phyloP scores from a whole-genome alignment of 2,888 invertebrate genomes.

The Diachrysia chrysitis region DNA sequence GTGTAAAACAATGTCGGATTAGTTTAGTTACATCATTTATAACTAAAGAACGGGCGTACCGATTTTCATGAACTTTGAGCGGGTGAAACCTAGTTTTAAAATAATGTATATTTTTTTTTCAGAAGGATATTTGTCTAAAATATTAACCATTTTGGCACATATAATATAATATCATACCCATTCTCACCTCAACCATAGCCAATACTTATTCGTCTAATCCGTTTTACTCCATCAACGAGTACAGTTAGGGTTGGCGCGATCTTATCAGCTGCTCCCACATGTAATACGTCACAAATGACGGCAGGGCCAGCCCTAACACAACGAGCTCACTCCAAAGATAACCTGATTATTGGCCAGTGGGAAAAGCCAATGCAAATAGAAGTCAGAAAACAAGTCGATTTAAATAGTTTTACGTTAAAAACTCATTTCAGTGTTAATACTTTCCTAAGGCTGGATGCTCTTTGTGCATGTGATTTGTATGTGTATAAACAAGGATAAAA shows the following conservation, averaged over 20 bases:
- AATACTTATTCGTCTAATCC: constrained; percentile 12
- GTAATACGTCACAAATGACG: constrained; percentile 21
- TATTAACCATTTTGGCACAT: too few species aligned
- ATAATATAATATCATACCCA: neutral
- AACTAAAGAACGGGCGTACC: too few species aligned
- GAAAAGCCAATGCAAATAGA: neutral
- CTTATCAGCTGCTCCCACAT: constrained; percentile 26
- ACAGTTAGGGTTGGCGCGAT: constrained; percentile 38
- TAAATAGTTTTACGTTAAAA: neutral
- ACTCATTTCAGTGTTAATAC: too few species aligned
- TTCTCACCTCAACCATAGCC: neutral
- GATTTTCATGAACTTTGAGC: too few species aligned
- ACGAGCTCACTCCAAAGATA: constrained; percentile 43
- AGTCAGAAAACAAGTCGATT: constrained; percentile 20
- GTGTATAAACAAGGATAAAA: too few species aligned
- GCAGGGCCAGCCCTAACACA: constrained; percentile 39
- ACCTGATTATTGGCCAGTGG: constrained; percentile 41
- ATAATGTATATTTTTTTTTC: too few species aligned
- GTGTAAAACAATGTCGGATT: too few species aligned
- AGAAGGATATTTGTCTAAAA: too few species aligned
- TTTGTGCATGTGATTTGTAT: too few species aligned
- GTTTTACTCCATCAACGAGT: constrained; percentile 21
- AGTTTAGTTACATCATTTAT: too few species aligned
- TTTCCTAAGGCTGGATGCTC: too few species aligned
- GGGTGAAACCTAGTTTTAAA: too few species aligned